Percentiles rank a stretch among this genome's conserved stretches.
phyloP scores from a whole-genome alignment of 2,797 vertebrate genomes.

The Pempheris klunzingeri region DNA sequence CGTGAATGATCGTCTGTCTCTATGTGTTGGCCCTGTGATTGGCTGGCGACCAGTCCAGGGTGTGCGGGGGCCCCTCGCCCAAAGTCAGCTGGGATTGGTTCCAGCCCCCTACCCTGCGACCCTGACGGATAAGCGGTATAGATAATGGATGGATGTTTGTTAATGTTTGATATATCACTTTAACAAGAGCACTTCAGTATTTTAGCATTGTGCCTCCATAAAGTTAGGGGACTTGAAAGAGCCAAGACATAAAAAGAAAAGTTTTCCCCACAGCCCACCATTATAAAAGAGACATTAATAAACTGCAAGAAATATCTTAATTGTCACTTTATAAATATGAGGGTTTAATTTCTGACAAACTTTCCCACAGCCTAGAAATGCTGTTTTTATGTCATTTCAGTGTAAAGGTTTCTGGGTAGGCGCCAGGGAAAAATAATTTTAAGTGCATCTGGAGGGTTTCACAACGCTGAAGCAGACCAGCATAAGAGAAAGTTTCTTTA shows the following conservation, averaged over 20 bases:
- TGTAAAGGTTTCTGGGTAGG: background rate
- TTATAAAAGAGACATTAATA: background rate
- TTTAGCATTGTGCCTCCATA: background rate
- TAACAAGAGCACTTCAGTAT: background rate
- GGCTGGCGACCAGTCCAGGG: no score
- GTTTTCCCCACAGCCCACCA: no score
- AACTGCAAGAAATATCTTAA: no score
- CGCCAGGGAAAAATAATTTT: background rate
- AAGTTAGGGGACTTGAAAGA: background rate
- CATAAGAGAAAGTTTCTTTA: background rate
- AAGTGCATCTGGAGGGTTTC: background rate
- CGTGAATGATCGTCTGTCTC: no score
- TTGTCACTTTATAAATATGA: background rate
- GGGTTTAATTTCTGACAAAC: background rate
- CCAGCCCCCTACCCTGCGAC: no score
- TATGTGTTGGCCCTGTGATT: no score
- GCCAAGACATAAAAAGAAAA: background rate
- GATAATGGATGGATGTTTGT: no score
- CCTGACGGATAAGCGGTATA: no score
- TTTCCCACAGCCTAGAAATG: background rate
- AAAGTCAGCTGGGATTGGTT: no score
- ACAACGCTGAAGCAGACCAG: background rate
- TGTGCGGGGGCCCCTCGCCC: no score
- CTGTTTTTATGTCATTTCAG: background rate
- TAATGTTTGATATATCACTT: constrained; percentile 8